These are phyloP conservation scores for Etheostoma nigrum DNA, from an alignment of 2,797 vertebrate species.

Conservation along the genomic window DNA sequence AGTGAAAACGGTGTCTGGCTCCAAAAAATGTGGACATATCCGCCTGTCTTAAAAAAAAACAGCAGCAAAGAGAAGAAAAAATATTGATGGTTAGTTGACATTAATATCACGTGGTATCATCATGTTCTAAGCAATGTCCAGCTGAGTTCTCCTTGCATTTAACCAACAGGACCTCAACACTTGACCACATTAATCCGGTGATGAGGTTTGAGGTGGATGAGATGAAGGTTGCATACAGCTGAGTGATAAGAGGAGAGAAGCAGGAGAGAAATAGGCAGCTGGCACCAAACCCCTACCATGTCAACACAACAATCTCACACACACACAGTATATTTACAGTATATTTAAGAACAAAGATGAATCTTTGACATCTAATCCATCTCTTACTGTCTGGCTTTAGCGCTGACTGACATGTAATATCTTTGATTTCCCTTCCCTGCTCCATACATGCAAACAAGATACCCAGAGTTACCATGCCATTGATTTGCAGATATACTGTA, in stretches of 20 bases:
- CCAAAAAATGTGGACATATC: no score
- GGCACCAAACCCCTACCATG: slow-evolving; percentile 48
- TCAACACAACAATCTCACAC: slow-evolving; percentile 30
- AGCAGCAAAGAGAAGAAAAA: background rate
- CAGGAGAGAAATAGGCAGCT: slow-evolving; percentile 31
- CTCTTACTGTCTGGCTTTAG: slow-evolving; percentile 19
- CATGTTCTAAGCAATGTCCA: background rate
- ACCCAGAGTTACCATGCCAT: background rate
- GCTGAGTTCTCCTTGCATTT: background rate
- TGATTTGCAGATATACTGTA: no score
- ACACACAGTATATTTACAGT: background rate
- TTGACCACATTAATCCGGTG: background rate
- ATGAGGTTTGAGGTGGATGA: background rate
- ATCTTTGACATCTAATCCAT: slow-evolving; percentile 15
- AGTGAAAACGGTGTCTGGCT: no score
- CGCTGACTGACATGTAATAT: slow-evolving; percentile 18
- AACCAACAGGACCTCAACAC: slow-evolving; percentile 14
- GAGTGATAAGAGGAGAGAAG: slow-evolving; percentile 11
- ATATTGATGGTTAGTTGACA: background rate
- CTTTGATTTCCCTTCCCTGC: background rate
- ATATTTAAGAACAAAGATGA: slow-evolving; percentile 41
- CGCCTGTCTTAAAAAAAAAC: background rate
- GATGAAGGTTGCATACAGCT: slow-evolving; percentile 31
- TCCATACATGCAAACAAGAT: background rate
- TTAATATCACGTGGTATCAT: background rate